Percentiles rank a stretch among this genome's conserved stretches.
phyloP scores from a whole-genome alignment of 2,113 vertebrate species.

The Cervus canadensis region DNA sequence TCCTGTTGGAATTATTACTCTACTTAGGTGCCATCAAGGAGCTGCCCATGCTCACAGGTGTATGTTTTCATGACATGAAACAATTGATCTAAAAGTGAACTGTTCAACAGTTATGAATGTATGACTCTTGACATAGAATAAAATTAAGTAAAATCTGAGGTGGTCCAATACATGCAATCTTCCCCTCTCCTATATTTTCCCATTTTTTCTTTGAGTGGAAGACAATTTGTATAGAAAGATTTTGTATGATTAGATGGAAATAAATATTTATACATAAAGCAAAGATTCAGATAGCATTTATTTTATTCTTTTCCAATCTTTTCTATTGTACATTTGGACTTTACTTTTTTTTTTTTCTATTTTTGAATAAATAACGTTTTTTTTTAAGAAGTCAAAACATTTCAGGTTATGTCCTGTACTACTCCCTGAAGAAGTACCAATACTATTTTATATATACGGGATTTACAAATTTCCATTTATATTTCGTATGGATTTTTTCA shows the following conservation, averaged over 20 bases:
- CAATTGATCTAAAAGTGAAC: not conserved
- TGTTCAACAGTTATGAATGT: not conserved
- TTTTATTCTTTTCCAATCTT: not conserved
- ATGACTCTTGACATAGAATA: not conserved
- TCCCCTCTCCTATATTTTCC: not conserved
- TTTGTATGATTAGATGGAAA: not conserved
- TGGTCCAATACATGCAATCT: not conserved
- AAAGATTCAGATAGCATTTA: not conserved
- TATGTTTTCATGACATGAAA: not conserved
- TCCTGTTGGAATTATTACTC: not conserved
- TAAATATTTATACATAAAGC: not conserved
- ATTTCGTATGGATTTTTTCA: not conserved
- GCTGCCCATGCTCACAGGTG: fast-evolving
- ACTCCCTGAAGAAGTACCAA: not conserved
- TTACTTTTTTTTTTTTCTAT: not conserved
- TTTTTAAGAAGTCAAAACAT: not conserved
- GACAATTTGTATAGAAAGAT: not conserved
- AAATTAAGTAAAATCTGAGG: not conserved
- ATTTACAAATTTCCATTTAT: constrained; percentile 2
- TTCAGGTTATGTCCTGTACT: not conserved
- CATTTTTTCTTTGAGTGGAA: not conserved
- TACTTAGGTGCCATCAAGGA: not conserved
- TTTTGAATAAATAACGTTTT: not conserved
- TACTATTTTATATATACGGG: not conserved
- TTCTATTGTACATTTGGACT: not conserved